Percentiles rank a stretch among this genome's conserved stretches.
Conservation (phyloP, 2,888 invertebrate species). For the Cryptosula pallasiana region DNA sequence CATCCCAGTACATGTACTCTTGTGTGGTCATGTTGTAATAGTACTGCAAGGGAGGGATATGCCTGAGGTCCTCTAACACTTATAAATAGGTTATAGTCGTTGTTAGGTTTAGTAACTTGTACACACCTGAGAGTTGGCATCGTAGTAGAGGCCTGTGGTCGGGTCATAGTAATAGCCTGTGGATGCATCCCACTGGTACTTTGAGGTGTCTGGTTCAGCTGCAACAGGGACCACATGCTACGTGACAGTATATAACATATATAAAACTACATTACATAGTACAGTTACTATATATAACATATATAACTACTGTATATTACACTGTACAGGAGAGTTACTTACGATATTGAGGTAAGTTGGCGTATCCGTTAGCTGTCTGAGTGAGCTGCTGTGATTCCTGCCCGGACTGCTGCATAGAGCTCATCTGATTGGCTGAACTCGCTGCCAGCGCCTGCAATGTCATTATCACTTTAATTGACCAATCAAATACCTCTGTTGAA, state of each 20-base stretch:
- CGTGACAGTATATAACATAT: no score
- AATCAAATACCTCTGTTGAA: no score
- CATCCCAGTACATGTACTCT: slow-evolving; percentile 93
- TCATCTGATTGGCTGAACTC: slow-evolving; percentile 22
- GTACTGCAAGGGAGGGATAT: slow-evolving; percentile 64
- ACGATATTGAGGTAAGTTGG: slow-evolving; percentile 27
- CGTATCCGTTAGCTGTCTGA: neutral
- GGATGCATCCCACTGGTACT: slow-evolving; percentile 87
- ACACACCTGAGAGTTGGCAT: slow-evolving; percentile 75
- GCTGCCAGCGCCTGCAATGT: slow-evolving; percentile 8
- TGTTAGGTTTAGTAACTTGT: no score
- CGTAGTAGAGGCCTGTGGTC: slow-evolving; percentile 87
- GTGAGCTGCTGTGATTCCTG: neutral
- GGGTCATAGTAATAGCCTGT: slow-evolving; percentile 96
- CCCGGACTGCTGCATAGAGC: neutral
- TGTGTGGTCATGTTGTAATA: slow-evolving; percentile 88
- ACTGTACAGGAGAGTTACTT: neutral
- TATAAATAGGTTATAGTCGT: no score
- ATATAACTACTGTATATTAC: no score
- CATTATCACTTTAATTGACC: no score
- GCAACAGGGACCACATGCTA: no score
- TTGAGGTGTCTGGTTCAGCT: slow-evolving; percentile 74
- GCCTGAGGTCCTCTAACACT: no score
- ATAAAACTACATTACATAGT: no score
- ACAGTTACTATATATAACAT: no score